Evolutionary conservation across 2,113 vertebrate species (phyloP), one percentile per base, ranked within the genome.

Genomic region (Columba livia): DNA sequence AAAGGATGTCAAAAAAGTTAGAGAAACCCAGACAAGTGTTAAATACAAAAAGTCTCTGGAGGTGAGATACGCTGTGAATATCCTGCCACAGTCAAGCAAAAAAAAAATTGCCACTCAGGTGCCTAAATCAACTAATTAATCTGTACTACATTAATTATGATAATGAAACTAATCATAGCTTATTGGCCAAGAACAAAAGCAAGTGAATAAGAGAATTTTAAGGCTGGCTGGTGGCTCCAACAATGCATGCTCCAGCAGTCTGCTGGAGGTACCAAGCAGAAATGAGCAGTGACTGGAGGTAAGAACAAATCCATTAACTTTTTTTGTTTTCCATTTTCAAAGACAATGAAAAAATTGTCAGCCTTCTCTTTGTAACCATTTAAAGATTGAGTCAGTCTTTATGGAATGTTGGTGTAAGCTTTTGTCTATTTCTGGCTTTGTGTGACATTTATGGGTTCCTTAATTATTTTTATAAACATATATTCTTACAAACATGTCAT

Each of bases 81-180:
- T 90, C 51, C 67, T 94, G 70, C 15, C 54, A 80, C 57, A 74
- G 51, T 32, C 23, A 77, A 91, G 36, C 56, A 47, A 32, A 79
- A 47, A 32, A 79, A 80, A 85, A 74, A 85, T 79, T 73, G 66
- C 47, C 32, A 48, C 47, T 77, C 74, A 90, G 91, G 85, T 95
- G 42, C 62, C 74, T 91, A 77, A 89, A 96, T 94, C 48, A 89
- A 79, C 81, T 91, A 88, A 95, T 95, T 93, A 85, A 95, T 91
- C 32, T 3, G 3, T 89, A 83, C 58, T 58, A 51, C 56, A 88
- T 90, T 94, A 88, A 93, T 95, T 96, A 80, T 80, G 67, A 66
- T 95, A 94, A 94, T 91, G 85, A 85, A 95, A 54, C n/a, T 95
- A 95, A 89, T 95, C 17, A 88, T 34, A 66, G 42, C 23, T 67